phyloP scores from a whole-genome alignment of 2,888 invertebrate genomes.

The Eupithecia inturbata region DNA sequence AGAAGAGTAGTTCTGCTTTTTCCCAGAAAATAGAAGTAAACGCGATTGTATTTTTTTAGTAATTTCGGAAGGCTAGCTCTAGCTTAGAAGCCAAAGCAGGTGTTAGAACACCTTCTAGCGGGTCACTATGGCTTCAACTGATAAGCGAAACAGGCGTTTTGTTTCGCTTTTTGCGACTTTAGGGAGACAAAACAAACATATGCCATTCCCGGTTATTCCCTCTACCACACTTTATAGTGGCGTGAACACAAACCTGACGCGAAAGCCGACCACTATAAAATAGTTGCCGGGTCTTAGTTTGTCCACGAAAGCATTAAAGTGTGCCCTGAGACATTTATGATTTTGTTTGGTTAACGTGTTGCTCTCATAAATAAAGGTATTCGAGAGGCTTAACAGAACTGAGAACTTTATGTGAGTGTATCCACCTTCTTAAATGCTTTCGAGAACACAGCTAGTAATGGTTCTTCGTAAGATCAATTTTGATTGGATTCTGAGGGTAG shows the following conservation, averaged over 20 bases:
- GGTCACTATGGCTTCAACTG: background rate
- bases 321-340: constrained; percentile 22
- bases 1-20: too few species aligned
- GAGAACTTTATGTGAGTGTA: background rate
- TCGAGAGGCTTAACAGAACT: constrained; percentile 4
- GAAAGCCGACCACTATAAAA: constrained; percentile 28
- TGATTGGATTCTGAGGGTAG: background rate
- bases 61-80: too few species aligned
- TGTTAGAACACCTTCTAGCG: background rate
- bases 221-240: constrained; percentile 25
- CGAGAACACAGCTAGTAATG: background rate
- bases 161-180: background rate
- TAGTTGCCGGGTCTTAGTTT: constrained; percentile 28
- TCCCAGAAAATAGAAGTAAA: too few species aligned
- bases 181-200: background rate
- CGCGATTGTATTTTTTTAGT: too few species aligned
- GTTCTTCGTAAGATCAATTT: background rate
- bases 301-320: constrained; percentile 29
- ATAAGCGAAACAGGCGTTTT: background rate
- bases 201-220: background rate
- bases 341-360: constrained; percentile 23
- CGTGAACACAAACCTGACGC: constrained; percentile 12
- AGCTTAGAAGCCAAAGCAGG: background rate
- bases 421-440: background rate
- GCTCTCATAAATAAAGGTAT: constrained; percentile 8